A percentile compares a stretch with the other conserved stretches of the same genome.
Evolutionary conservation across 2,888 invertebrate genomes (phyloP).

Genomic region (Embidobia sp.): DNA sequence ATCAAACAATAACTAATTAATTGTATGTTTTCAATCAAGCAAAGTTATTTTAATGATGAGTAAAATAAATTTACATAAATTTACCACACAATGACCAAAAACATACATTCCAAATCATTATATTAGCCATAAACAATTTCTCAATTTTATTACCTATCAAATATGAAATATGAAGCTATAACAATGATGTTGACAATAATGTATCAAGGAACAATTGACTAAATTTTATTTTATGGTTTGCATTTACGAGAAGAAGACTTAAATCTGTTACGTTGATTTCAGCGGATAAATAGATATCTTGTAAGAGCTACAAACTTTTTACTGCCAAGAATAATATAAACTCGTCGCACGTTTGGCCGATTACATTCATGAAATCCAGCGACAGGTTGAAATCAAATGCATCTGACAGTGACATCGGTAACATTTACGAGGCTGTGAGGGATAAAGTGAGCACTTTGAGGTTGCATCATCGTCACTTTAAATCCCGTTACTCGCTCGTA

Average conservation of each 20-base stretch:
- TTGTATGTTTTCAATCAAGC: too few relatives aligned
- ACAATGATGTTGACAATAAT: slow-evolving; percentile 24
- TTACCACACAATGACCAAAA: slow-evolving; percentile 3
- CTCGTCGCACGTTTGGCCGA: slow-evolving; percentile 56
- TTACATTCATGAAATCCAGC: slow-evolving; percentile 61
- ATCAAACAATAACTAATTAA: too few relatives aligned
- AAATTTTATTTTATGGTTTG: slow-evolving; percentile 31
- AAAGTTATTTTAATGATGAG: too few relatives aligned
- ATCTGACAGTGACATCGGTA: slow-evolving; percentile 81
- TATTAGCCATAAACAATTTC: slow-evolving; percentile 3
- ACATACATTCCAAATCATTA: neutral
- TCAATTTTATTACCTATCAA: slow-evolving; percentile 27
- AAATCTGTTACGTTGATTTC: slow-evolving; percentile 46
- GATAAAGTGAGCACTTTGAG: slow-evolving; percentile 81
- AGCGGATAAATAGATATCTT: slow-evolving; percentile 47
- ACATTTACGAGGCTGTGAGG: slow-evolving; percentile 81
- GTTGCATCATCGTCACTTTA: slow-evolving; percentile 82
- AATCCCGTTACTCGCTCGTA: slow-evolving; percentile 82
- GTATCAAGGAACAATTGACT: slow-evolving; percentile 32
- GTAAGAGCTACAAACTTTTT: slow-evolving; percentile 57
- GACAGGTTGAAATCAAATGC: slow-evolving; percentile 74
- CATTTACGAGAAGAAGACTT: slow-evolving; percentile 28
- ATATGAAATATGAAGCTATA: slow-evolving; percentile 29
- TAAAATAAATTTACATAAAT: slow-evolving; percentile 1
- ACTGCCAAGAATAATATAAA: slow-evolving; percentile 56